These are phyloP conservation scores for Lerista edwardsae DNA, from an alignment of 2,797 vertebrate species.

Conservation along the genomic window DNA sequence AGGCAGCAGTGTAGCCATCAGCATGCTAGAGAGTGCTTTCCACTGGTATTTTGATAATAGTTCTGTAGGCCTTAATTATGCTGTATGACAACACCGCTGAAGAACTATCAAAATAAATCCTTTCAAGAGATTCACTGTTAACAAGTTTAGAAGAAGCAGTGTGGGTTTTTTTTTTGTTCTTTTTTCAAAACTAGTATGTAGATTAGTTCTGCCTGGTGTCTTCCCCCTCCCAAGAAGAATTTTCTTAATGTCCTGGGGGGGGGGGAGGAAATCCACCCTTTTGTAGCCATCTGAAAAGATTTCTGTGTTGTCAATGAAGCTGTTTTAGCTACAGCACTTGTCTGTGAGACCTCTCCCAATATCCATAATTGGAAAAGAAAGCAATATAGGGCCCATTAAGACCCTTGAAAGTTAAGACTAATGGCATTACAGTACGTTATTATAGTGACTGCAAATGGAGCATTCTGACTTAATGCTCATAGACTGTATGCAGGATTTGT, in stretches of 20 bases:
- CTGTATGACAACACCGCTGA: conserved; percentile 67
- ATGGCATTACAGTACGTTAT: conserved; percentile 69
- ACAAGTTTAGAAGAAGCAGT: conserved; percentile 64
- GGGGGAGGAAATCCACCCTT: conserved; percentile 6
- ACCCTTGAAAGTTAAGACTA: conserved; percentile 68
- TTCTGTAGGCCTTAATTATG: conserved; percentile 72
- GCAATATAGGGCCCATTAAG: conserved; percentile 69
- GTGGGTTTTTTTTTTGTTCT: conserved; percentile 26
- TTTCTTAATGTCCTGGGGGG: conserved; percentile 25
- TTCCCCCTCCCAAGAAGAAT: background rate
- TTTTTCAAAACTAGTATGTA: conserved; percentile 37
- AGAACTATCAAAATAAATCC: conserved; percentile 74
- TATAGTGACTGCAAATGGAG: conserved; percentile 52
- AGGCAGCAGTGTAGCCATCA: conserved; percentile 51
- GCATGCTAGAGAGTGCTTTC: conserved; percentile 58
- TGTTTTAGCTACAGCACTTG: conserved; percentile 50
- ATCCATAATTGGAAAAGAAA: conserved; percentile 59
- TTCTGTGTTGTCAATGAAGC: conserved; percentile 45
- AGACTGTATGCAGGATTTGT: conserved; percentile 41
- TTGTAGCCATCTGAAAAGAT: conserved; percentile 60
- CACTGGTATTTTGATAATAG: conserved; percentile 67
- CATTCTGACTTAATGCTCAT: conserved; percentile 66
- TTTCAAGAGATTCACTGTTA: conserved; percentile 68
- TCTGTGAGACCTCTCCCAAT: conserved; percentile 50
- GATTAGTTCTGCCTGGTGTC: conserved; percentile 32